Conservation (phyloP, 2,113 vertebrate genomes). For the Smithornis capensis region DNA sequence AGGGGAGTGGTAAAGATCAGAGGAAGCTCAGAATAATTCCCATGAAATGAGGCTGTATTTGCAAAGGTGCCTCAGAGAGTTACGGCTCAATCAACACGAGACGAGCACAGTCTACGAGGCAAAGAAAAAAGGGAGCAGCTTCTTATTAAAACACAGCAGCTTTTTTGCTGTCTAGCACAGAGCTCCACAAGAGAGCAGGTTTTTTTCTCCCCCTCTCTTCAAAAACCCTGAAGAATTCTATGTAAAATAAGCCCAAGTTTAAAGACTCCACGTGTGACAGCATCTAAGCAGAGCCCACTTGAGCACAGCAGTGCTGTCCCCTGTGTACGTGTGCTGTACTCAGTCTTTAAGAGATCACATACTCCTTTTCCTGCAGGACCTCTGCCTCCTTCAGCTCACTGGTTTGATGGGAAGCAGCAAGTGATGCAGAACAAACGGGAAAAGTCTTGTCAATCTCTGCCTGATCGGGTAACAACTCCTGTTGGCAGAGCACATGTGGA, state of each 20-base stretch:
- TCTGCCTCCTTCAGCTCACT: not conserved
- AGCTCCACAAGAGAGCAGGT: not conserved
- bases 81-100: not conserved
- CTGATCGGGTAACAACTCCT: not conserved
- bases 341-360: conserved; percentile 49
- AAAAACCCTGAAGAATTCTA: conserved; percentile 40
- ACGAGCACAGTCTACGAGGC: not conserved
- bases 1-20: not conserved
- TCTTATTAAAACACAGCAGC: conserved; percentile 24
- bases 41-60: not conserved
- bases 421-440: not conserved
- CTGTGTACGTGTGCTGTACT: not conserved
- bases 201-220: not conserved
- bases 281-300: conserved; percentile 20
- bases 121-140: conserved; percentile 43
- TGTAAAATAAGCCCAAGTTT: conserved; percentile 17
- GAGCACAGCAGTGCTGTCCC: not conserved
- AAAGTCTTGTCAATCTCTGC: conserved; percentile 11
- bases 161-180: not conserved
- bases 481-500: not conserved
- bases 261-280: conserved; percentile 28
- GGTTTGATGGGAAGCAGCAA: conserved; percentile 36
- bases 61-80: conserved; percentile 25
- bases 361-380: conserved; percentile 30
- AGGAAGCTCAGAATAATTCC: not conserved